phyloP scores from a whole-genome alignment of 2,888 invertebrate species.

The Baronia brevicornis region DNA sequence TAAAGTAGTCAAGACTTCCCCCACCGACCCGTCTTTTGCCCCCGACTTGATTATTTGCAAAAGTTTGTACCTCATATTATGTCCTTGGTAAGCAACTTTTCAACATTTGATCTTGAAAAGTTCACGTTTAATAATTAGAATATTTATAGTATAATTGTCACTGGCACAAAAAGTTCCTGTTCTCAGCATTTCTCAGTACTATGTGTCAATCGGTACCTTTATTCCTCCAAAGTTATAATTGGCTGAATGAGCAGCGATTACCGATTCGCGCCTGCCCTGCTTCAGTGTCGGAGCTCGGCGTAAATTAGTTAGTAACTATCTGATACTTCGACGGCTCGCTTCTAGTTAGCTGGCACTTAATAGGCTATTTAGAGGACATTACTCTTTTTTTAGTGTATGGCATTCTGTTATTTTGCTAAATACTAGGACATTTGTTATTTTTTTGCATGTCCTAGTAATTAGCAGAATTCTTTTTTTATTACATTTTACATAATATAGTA shows the following conservation, averaged over 20 bases:
- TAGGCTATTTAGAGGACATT: conserved; percentile 14
- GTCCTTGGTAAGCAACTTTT: no score
- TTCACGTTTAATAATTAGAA: conserved; percentile 4
- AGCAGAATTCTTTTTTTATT: no score
- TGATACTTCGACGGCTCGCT: conserved; percentile 48
- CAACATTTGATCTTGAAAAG: no score
- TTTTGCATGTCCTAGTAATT: no score
- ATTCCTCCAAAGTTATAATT: conserved; percentile 55
- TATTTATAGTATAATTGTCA: background rate
- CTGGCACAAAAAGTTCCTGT: background rate
- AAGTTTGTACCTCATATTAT: no score
- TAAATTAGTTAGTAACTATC: conserved; percentile 62
- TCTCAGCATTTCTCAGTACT: background rate
- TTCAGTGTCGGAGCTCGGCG: conserved; percentile 31
- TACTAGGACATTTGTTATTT: no score
- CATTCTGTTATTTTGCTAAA: no score
- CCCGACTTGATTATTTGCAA: no score
- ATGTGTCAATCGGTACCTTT: conserved; percentile 23
- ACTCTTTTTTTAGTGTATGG: conserved; percentile 7
- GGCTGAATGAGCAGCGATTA: conserved; percentile 49
- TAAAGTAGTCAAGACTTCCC: no score
- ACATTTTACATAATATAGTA: no score
- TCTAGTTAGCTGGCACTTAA: conserved; percentile 36
- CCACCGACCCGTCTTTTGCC: no score
- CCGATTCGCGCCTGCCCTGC: conserved; percentile 37